Evolutionary conservation across 2,797 vertebrate species (phyloP).

Genomic region (Sebastes ruberrimus): DNA sequence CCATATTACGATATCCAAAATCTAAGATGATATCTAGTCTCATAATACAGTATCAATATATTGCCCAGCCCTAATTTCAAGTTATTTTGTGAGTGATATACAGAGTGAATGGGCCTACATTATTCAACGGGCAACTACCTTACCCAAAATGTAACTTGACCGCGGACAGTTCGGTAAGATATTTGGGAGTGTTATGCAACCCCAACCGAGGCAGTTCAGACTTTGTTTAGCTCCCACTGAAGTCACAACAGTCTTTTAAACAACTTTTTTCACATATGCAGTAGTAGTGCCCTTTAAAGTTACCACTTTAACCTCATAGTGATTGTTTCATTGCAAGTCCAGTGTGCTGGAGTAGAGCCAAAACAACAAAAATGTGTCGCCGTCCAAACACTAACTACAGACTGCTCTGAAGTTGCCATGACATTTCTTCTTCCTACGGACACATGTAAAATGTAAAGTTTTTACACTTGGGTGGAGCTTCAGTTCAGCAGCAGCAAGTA

Average conservation of each 20-base stretch:
- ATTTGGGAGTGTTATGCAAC: too few species aligned
- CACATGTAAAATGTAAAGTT: slow-evolving; percentile 1
- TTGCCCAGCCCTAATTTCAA: too few species aligned
- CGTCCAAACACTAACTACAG: slow-evolving; percentile 40
- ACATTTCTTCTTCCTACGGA: slow-evolving; percentile 33
- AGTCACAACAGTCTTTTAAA: not conserved
- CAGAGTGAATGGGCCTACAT: too few species aligned
- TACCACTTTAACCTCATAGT: slow-evolving; percentile 18
- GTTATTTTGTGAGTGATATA: too few species aligned
- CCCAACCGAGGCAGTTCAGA: too few species aligned
- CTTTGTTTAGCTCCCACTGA: not conserved
- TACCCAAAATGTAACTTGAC: too few species aligned
- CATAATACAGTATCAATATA: too few species aligned
- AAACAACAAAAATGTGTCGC: slow-evolving; percentile 26
- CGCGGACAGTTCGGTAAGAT: too few species aligned
- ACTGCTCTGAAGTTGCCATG: slow-evolving; percentile 21
- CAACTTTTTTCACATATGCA: not conserved
- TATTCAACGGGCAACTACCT: too few species aligned
- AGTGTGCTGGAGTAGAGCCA: not conserved
- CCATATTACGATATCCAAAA: too few species aligned
- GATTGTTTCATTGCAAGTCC: slow-evolving; percentile 2
- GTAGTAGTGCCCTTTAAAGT: not conserved
- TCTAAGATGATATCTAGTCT: too few species aligned
- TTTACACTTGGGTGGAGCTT: slow-evolving; percentile 30
- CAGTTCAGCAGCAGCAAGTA: not conserved